These are phyloP conservation scores for Cremastinae sp. DNA, from an alignment of 2,888 invertebrate genomes.

Conservation along the genomic window DNA sequence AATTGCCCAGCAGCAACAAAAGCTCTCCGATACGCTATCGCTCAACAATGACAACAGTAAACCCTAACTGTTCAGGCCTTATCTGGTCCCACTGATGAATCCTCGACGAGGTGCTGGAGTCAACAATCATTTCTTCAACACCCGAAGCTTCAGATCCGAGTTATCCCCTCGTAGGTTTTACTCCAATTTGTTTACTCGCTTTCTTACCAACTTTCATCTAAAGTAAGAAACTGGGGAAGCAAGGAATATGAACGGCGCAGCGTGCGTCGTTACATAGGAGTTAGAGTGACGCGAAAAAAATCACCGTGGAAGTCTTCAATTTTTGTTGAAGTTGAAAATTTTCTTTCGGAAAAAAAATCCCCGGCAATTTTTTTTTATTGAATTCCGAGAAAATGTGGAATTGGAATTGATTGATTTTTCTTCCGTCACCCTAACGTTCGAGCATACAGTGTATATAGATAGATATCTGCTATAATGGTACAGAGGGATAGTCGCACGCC, in stretches of 20 bases:
- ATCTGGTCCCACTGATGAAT: slow-evolving; percentile 73
- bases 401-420: neutral
- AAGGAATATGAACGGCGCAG: slow-evolving; percentile 16
- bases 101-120: slow-evolving; percentile 62
- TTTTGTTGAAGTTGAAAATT: neutral
- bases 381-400: neutral
- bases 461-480: slow-evolving; percentile 21
- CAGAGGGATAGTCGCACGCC: slow-evolving; percentile 34
- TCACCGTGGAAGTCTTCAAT: neutral
- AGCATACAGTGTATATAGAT: slow-evolving; percentile 22
- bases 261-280: slow-evolving; percentile 15
- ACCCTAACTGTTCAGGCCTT: slow-evolving; percentile 80
- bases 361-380: neutral
- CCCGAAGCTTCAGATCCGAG: slow-evolving; percentile 51
- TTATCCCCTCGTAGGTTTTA: slow-evolving; percentile 75
- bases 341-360: neutral
- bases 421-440: slow-evolving; percentile 26
- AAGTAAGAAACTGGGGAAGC: slow-evolving; percentile 67
- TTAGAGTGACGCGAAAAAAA: slow-evolving; percentile 22
- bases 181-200: slow-evolving; percentile 77
- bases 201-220: slow-evolving; percentile 78
- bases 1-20: slow-evolving; percentile 70
- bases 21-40: slow-evolving; percentile 74
- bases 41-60: slow-evolving; percentile 78
- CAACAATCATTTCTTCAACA: slow-evolving; percentile 50